These are phyloP conservation scores for Hyposoter didymator DNA, from an alignment of 2,888 invertebrate species.

Conservation along the genomic window DNA sequence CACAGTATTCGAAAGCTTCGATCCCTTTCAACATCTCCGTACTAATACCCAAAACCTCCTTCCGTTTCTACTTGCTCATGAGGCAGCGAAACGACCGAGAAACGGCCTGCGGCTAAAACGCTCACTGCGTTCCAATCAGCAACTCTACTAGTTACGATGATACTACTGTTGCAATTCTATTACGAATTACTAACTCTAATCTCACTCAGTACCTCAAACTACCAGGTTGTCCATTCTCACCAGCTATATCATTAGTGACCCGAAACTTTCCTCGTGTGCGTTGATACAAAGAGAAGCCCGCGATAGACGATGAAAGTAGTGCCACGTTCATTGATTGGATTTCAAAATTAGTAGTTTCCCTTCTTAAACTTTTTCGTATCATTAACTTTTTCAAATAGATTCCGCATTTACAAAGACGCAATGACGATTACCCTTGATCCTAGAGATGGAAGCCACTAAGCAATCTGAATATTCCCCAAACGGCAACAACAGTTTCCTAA, in stretches of 20 bases:
- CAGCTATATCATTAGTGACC: constrained; percentile 34
- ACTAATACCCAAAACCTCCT: constrained; percentile 61
- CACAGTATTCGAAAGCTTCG: constrained; percentile 8
- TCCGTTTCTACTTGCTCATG: constrained; percentile 36
- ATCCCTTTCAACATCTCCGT: constrained; percentile 52
- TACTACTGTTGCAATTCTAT: constrained; percentile 38
- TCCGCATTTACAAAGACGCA: not conserved
- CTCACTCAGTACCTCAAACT: constrained; percentile 33
- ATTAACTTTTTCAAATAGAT: constrained; percentile 1
- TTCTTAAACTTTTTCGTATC: not conserved
- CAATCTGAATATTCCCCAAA: constrained; percentile 23
- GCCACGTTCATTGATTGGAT: constrained; percentile 33
- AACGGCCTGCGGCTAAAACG: constrained; percentile 28
- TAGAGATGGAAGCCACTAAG: constrained; percentile 57
- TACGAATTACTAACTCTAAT: constrained; percentile 50
- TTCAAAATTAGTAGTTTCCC: constrained; percentile 19
- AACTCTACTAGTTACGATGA: constrained; percentile 26
- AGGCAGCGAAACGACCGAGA: constrained; percentile 16
- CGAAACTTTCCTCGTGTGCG: not conserved
- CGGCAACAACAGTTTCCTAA: constrained; percentile 39
- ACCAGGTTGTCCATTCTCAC: constrained; percentile 21
- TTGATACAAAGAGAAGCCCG: not conserved
- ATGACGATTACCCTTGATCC: constrained; percentile 4
- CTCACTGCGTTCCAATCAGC: not conserved
- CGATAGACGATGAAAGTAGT: constrained; percentile 19